Base-by-base conservation (phyloP, 1,140 invertebrate genomes). In the Pygmarrhopalites habei region DNA sequence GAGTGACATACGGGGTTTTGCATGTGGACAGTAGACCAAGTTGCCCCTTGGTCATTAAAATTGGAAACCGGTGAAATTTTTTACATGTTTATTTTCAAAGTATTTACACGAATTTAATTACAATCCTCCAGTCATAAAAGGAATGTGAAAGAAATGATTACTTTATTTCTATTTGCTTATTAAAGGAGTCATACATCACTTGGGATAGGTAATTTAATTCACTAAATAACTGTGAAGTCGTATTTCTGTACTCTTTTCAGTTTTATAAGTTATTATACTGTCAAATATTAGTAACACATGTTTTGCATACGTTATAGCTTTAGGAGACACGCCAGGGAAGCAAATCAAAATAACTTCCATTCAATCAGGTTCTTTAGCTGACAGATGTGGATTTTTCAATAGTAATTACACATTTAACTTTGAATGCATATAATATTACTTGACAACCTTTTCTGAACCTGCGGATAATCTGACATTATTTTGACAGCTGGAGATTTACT, bases 321-420 rank as follows among this genome's bases (percentile, higher is more conserved):
- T 70, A 17, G 41, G 55, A 4, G 69, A 70, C n/a, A 43, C 61
- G 12, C 32, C 51, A 2, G 64, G 57, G 17, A 66, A 69, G 25
- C 62, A 65, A 63, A 67, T 70, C 15, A 43, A 62, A 55, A 66
- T 70, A 15, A 59, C 60, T 15, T 70, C 69, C 15, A 63, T 70
- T 53, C 65, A 65, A 35, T 43, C 62, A 3, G 69, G 69, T 10
- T 67, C 65, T 25, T 52, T 70, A 17, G 60, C 63, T 4, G 65
- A 70, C 25, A 44, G 67, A 12, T 70, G 64, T 39, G 68, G 68
- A 2, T 70, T 58, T 51, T 35, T n/a, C n/a, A n/a, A n/a, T n/a
- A n/a, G n/a, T n/a, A n/a, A n/a, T n/a, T n/a, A n/a, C n/a, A n/a
- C n/a, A n/a, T n/a, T n/a, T n/a, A n/a, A n/a, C n/a, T n/a, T n/a